Percentiles rank a stretch among this genome's conserved stretches.
Evolutionary conservation across 2,888 invertebrate genomes (phyloP).

Genomic region (Metalampra italica): DNA sequence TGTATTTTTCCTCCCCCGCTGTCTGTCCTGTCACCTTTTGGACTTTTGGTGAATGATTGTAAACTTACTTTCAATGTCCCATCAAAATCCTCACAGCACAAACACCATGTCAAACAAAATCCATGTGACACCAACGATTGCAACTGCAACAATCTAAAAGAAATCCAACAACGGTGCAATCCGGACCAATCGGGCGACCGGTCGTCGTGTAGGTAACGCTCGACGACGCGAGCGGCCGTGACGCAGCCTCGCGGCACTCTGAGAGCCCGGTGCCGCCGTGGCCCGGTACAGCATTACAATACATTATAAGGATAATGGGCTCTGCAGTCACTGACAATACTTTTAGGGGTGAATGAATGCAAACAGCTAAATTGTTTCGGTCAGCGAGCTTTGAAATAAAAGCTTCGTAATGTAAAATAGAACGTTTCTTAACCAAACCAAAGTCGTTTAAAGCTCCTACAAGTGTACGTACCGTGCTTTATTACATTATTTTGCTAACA

Average conservation of each 20-base stretch:
- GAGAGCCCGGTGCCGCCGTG: slow-evolving; percentile 16
- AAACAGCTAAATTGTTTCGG: no score
- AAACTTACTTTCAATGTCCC: neutral
- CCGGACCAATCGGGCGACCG: slow-evolving; percentile 15
- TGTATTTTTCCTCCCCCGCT: no score
- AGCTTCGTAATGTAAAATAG: no score
- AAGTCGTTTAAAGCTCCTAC: no score
- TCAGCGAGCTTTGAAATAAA: no score
- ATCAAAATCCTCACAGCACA: slow-evolving; percentile 5
- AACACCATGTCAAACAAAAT: neutral
- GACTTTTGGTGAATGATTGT: no score
- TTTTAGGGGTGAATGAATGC: neutral
- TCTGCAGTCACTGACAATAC: slow-evolving; percentile 5
- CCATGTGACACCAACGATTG: neutral
- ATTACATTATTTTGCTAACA: no score
- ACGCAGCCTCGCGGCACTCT: slow-evolving; percentile 35
- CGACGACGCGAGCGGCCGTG: slow-evolving; percentile 25
- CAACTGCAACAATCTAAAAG: neutral
- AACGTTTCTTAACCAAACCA: no score
- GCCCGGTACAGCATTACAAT: slow-evolving; percentile 10
- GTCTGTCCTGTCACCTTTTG: no score
- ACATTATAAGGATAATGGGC: slow-evolving; percentile 13
- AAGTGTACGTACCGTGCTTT: no score
- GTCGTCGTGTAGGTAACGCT: slow-evolving; percentile 5
- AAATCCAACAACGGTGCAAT: slow-evolving; percentile 1